Conservation (phyloP, 2,888 invertebrate species). For the Eupithecia subfuscata region DNA sequence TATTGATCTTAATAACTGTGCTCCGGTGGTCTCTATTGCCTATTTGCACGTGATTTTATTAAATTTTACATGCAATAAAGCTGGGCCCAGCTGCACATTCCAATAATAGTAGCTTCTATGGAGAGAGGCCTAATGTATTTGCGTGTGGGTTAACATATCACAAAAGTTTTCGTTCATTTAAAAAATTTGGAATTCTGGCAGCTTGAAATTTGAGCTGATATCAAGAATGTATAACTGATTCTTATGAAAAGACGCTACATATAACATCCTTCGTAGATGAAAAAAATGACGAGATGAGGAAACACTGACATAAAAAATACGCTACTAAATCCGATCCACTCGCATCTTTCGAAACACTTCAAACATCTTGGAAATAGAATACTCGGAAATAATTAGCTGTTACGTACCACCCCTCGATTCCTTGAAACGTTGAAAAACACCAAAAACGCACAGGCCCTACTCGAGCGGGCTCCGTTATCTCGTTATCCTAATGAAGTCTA, state of each 20-base stretch:
- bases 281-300: background rate
- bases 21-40: constrained; percentile 60
- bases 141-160: background rate
- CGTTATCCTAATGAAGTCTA: constrained; percentile 85
- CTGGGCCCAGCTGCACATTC: constrained; percentile 18
- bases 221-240: background rate
- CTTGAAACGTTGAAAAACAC: constrained; percentile 72
- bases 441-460: constrained; percentile 71
- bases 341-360: constrained; percentile 29
- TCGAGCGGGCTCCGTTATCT: constrained; percentile 80
- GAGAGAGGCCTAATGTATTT: constrained; percentile 10
- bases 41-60: constrained; percentile 49
- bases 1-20: constrained; percentile 77
- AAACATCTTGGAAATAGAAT: constrained; percentile 48
- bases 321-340: constrained; percentile 15
- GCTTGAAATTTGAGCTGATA: background rate
- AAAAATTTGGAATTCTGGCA: background rate
- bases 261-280: background rate
- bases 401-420: constrained; percentile 59
- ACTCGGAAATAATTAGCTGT: constrained; percentile 70
- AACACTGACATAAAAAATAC: constrained; percentile 3
- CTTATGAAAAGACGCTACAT: background rate
- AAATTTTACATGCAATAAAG: constrained; percentile 34
- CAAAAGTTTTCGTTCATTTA: background rate
- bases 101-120: constrained; percentile 7